Percentiles rank a stretch among this genome's conserved stretches.
Conservation (phyloP, 1,140 invertebrate species). For the Gryon sp. region DNA sequence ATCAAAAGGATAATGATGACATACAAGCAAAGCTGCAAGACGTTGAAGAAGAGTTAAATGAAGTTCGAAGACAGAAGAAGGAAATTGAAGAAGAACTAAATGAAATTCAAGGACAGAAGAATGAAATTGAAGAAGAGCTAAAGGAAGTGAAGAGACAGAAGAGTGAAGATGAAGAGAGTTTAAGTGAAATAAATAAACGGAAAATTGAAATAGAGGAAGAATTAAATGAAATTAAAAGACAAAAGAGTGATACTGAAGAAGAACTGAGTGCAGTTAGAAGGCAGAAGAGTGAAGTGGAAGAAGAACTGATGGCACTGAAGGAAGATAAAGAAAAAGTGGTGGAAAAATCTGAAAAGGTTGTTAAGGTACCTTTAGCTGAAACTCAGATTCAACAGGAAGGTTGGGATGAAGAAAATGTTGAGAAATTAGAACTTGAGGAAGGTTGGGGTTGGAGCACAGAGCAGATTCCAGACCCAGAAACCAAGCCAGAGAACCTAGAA, state of each 20-base stretch:
- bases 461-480: constrained; percentile 66
- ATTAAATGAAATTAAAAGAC: too few relatives aligned
- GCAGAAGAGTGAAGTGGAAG: too few relatives aligned
- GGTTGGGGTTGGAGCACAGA: constrained; percentile 82
- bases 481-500: constrained; percentile 31
- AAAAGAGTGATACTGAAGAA: too few relatives aligned
- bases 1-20: constrained; percentile 8
- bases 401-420: constrained; percentile 62
- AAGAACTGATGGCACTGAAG: constrained; percentile 5
- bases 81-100: constrained; percentile 34
- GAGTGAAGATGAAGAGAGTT: too few relatives aligned
- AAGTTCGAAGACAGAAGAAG: constrained; percentile 6
- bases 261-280: too few relatives aligned
- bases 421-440: constrained; percentile 76
- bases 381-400: too few relatives aligned
- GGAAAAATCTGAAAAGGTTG: background rate
- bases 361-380: constrained; percentile 50
- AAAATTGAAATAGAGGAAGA: too few relatives aligned
- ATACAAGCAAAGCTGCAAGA: constrained; percentile 5
- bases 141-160: constrained; percentile 4
- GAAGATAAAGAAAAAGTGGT: constrained; percentile 21
- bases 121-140: constrained; percentile 4
- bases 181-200: too few relatives aligned
- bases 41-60: constrained; percentile 17
- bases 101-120: constrained; percentile 10